Base-by-base conservation (phyloP, 2,113 vertebrate genomes). In the Brachyistius frenatus region DNA sequence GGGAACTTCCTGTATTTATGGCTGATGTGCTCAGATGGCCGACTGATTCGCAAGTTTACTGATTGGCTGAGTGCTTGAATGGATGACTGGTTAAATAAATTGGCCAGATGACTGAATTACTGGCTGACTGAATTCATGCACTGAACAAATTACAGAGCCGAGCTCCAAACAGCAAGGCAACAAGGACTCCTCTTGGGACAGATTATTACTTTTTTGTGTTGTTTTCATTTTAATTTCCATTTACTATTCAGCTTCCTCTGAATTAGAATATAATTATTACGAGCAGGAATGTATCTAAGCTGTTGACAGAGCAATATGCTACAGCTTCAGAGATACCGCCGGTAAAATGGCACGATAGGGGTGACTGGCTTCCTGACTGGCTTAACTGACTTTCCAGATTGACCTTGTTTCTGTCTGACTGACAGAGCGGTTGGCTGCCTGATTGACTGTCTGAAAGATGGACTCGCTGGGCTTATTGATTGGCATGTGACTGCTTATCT, bases 361-460 rank as follows among this genome's bases (percentile, higher is more conserved):
- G 49, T 46, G 63, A 66, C 8, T 10, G n/a, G 54, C 57, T 52
- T 63, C 33, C 36, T 33, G 70, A 49, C 75, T 70, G 74, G 69
- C 58, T 54, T 54, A 37, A 52, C 31, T 67, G 79, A 86, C 5
- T 33, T 60, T 62, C 63, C 15, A 69, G 65, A 78, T 71, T 78
- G 63, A 58, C 71, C 62, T 81, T 1, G 11, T 81, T 81, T 56
- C 52, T 60, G 52, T 71, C n/a, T 72, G 61, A 60, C 41, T 75
- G 56, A 75, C 23, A 61, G 71, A 54, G 66, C 78, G 76, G 71
- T 61, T 84, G 74, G 70, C 39, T 52, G 44, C 35, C 56, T 78
- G 80, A 81, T 82, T 74, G 69, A 71, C 66, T 67, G 73, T 72
- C 76, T 76, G 61, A 47, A 16, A 76, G 60, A 69, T 41, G 76